A percentile compares a stretch with the other conserved stretches of the same genome.
Conservation (phyloP, 2,797 vertebrate species). For the Gadopsis marmoratus region DNA sequence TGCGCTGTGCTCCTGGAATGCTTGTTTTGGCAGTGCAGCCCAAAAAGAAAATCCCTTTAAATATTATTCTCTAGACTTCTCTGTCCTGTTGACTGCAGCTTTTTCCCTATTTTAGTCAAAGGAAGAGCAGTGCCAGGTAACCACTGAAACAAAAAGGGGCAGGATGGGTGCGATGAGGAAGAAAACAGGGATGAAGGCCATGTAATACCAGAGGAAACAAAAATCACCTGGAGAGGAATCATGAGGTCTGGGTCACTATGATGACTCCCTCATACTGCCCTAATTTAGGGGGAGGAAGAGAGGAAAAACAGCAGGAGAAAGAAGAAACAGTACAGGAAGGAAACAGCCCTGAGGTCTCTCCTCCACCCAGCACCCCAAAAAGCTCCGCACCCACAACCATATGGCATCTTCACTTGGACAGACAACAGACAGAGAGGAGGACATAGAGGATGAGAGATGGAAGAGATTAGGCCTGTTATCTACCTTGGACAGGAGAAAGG, state of each 20-base stretch:
- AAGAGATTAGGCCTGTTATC: constrained; percentile 7
- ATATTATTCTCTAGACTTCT: constrained; percentile 59
- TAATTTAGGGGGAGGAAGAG: constrained; percentile 50
- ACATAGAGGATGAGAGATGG: background rate
- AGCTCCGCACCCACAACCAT: constrained; percentile 64
- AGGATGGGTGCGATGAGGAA: background rate
- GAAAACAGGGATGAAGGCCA: constrained; percentile 27
- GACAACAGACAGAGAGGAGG: constrained; percentile 6
- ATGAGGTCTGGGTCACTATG: constrained; percentile 44
- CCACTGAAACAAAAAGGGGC: constrained; percentile 9
- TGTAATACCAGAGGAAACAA: constrained; percentile 40
- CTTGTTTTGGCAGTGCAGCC: constrained; percentile 85
- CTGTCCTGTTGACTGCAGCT: constrained; percentile 57
- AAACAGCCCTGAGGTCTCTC: constrained; percentile 54
- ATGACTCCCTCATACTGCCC: constrained; percentile 52
- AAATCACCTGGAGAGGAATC: constrained; percentile 62
- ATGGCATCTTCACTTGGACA: constrained; percentile 61
- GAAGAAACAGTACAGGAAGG: constrained; percentile 48
- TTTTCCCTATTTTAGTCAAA: constrained; percentile 85
- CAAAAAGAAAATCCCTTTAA: constrained; percentile 77
- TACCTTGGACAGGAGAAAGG: background rate
- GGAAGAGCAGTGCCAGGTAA: constrained; percentile 64
- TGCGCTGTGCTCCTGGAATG: constrained; percentile 78
- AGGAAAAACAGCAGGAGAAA: constrained; percentile 48
- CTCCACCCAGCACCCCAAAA: constrained; percentile 60